Percentiles rank a stretch among this genome's conserved stretches.
These are phyloP conservation scores for Pelosia muscerda DNA, from an alignment of 2,888 invertebrate species.

Conservation along the genomic window DNA sequence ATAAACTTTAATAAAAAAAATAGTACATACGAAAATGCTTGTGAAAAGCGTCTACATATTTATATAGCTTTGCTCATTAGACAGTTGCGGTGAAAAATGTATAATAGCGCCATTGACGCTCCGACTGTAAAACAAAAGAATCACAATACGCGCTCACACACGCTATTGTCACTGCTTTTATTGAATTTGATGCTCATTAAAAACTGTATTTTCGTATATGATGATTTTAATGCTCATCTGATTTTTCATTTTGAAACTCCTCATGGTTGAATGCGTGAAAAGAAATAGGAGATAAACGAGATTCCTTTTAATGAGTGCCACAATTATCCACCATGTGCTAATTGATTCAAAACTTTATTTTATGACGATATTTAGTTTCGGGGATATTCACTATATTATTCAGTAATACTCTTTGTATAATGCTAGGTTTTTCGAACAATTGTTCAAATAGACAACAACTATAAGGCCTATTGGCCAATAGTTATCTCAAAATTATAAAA, in stretches of 20 bases:
- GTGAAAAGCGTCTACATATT: constrained; percentile 30
- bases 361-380: no score
- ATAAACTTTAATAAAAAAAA: no score
- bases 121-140: constrained; percentile 69
- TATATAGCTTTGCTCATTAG: constrained; percentile 74
- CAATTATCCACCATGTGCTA: constrained; percentile 10
- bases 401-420: no score
- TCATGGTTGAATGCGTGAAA: constrained; percentile 26
- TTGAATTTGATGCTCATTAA: constrained; percentile 83
- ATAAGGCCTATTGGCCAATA: no score
- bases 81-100: constrained; percentile 71
- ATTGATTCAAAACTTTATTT: not conserved
- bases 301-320: constrained; percentile 19
- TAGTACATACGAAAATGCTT: not conserved
- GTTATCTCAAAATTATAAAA: no score
- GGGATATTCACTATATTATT: no score
- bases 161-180: constrained; percentile 79
- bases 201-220: constrained; percentile 60
- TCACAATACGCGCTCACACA: constrained; percentile 76
- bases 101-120: constrained; percentile 68
- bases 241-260: constrained; percentile 32
- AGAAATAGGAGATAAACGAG: constrained; percentile 33
- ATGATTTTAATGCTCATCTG: constrained; percentile 42
- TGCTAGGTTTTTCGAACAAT: no score
- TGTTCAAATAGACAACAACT: no score